phyloP scores from a whole-genome alignment of 2,888 invertebrate species.

The Heliconius cydno region DNA sequence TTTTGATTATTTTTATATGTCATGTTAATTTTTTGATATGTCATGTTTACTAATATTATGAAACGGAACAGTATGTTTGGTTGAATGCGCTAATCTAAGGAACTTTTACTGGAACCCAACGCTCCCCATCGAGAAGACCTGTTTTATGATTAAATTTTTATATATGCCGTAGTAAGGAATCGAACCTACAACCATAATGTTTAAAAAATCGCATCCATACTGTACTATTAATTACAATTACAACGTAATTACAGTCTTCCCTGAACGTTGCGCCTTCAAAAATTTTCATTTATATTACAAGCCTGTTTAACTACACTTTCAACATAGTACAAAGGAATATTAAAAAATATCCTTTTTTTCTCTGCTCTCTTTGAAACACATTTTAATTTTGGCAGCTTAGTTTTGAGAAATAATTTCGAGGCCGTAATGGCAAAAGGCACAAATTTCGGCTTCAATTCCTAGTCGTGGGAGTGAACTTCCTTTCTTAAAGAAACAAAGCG shows the following conservation, averaged over 20 bases:
- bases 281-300: constrained; percentile 17
- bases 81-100: too few relatives aligned
- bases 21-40: too few relatives aligned
- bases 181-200: not conserved
- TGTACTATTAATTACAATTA: not conserved
- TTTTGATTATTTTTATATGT: not conserved
- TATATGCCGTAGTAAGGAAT: not conserved
- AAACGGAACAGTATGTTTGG: too few relatives aligned
- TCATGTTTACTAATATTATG: too few relatives aligned
- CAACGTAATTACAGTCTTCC: not conserved
- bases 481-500: not conserved
- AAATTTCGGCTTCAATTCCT: not conserved
- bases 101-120: too few relatives aligned
- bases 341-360: constrained; percentile 20
- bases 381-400: constrained; percentile 39
- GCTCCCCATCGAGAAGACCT: too few relatives aligned
- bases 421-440: not conserved
- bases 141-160: not conserved
- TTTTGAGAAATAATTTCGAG: constrained; percentile 37
- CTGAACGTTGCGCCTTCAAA: constrained; percentile 6
- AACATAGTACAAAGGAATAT: constrained; percentile 27
- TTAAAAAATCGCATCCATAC: not conserved
- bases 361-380: constrained; percentile 23
- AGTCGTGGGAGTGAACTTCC: not conserved
- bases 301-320: constrained; percentile 13